Percentiles rank a stretch among this genome's conserved stretches.
Conservation (phyloP, 2,113 vertebrate species). For the Regulus satrapa region DNA sequence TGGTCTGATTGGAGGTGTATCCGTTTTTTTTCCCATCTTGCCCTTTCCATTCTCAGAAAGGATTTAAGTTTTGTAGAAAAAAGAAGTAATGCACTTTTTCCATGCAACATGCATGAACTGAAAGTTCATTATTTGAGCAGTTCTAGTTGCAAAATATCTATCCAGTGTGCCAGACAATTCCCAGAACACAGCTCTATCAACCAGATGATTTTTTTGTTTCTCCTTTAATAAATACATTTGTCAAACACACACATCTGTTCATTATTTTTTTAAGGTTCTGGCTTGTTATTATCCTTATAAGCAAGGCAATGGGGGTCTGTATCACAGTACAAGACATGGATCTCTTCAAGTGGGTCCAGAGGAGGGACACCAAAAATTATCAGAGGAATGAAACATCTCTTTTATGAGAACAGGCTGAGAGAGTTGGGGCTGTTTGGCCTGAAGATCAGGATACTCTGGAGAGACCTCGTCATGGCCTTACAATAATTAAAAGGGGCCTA, state of each 20-base stretch:
- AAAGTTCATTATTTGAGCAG: neutral
- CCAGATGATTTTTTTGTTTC: neutral
- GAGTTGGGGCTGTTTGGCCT: neutral
- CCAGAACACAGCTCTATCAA: neutral
- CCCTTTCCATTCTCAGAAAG: neutral
- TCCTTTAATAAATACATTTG: neutral
- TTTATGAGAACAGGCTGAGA: neutral
- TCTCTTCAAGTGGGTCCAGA: neutral
- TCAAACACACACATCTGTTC: neutral
- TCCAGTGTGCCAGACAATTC: neutral
- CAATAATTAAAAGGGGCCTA: neutral
- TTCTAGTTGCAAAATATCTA: neutral
- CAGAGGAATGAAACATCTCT: neutral
- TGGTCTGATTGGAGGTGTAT: fast-evolving
- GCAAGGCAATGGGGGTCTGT: neutral
- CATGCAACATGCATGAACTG: neutral
- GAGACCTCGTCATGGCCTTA: neutral
- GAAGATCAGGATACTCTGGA: neutral
- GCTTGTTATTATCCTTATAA: neutral
- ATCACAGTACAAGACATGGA: neutral
- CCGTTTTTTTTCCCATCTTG: neutral
- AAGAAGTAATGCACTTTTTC: neutral
- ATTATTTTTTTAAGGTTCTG: neutral
- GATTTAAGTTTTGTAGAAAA: neutral
- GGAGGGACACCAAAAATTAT: neutral